Conservation (phyloP, 2,888 invertebrate species). For the Pheosia gnoma region DNA sequence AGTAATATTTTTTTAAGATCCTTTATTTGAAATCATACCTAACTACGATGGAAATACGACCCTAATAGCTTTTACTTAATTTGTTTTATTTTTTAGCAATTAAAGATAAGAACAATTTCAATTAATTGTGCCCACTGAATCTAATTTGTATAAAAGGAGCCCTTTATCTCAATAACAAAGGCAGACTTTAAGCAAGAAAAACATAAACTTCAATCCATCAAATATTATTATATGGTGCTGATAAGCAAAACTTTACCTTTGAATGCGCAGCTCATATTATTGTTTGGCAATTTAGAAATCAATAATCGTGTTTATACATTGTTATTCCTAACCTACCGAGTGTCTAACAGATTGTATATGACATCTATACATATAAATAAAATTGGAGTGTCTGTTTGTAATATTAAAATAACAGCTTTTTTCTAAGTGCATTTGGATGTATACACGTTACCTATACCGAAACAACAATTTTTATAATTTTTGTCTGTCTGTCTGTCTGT, state of each 20-base stretch:
- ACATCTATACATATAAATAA: no score
- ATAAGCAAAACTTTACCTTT: constrained; percentile 12
- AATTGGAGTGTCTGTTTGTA: no score
- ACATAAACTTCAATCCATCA: constrained; percentile 9
- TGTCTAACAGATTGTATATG: no score
- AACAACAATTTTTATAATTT: no score
- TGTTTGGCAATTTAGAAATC: background rate
- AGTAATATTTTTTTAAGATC: no score
- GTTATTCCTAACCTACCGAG: no score
- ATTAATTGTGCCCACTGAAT: background rate
- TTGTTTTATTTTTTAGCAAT: background rate
- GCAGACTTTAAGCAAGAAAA: constrained; percentile 4
- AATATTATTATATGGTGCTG: constrained; percentile 12
- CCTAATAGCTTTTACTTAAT: background rate
- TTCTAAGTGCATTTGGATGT: no score
- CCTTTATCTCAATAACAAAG: constrained; percentile 2
- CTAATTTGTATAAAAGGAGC: background rate
- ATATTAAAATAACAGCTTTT: no score
- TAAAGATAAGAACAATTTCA: background rate
- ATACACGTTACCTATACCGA: no score
- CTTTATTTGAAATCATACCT: no score
- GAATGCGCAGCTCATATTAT: background rate
- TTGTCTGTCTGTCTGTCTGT: no score
- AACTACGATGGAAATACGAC: no score
- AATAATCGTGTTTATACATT: background rate